Evolutionary conservation across 2,888 invertebrate species (phyloP).

Genomic region (Caenorhabditis wallacei): DNA sequence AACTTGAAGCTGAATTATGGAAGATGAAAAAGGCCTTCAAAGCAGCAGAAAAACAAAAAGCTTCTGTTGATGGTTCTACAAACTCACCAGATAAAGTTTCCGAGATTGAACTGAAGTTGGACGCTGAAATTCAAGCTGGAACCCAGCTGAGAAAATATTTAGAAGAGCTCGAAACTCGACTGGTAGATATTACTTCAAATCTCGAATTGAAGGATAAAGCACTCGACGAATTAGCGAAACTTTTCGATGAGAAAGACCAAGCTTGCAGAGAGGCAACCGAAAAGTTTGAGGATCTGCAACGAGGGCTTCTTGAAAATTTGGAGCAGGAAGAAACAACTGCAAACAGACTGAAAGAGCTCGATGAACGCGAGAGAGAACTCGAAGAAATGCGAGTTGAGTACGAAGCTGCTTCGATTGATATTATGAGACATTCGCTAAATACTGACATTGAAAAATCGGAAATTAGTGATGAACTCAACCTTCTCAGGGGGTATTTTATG

Average conservation of each 20-base stretch:
- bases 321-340: background rate
- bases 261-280: background rate
- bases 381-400: constrained; percentile 1
- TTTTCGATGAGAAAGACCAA: background rate
- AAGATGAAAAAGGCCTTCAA: constrained; percentile 10
- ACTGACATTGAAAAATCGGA: background rate
- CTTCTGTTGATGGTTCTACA: background rate
- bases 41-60: background rate
- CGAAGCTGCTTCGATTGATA: constrained; percentile 4
- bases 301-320: background rate
- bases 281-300: background rate
- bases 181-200: background rate
- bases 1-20: constrained; percentile 11
- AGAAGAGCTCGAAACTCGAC: background rate
- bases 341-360: background rate
- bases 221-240: background rate
- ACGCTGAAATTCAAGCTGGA: background rate
- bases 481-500: background rate
- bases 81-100: background rate
- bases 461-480: background rate
- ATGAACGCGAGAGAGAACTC: background rate
- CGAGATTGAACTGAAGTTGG: background rate
- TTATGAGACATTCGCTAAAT: background rate
- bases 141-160: background rate
- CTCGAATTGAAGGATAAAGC: constrained; percentile 6